Evolutionary conservation across 2,888 invertebrate genomes (phyloP), one percentile per base, ranked within the genome.

Genomic region (Onthophagus sagittarius): DNA sequence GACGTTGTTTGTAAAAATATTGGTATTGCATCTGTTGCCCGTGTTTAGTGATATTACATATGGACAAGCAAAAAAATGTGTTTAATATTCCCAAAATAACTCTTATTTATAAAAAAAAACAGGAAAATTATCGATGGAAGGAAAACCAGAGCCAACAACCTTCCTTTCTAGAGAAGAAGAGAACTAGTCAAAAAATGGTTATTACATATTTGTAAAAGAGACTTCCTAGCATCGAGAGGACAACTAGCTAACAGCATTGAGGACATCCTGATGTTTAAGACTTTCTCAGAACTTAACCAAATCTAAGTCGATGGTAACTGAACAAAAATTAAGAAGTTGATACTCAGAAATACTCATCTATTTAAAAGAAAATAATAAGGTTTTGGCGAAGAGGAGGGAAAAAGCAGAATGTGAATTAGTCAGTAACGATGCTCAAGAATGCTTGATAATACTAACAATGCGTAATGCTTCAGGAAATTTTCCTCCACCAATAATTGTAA

Each of bases 371-470:
- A 77, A 78, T 69, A 75, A 79, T 13, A 77, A 78, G 71, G 84
- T 84, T 14, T 70, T 85, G 14, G 79, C 76, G 1, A 78, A 75
- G 76, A 82, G 80, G 79, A 82, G 81, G 53, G 78, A 79, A 5
- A 81, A 81, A 76, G 75, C 78, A 53, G 75, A 81, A 14, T 80
- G 82, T 69, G 69, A 69, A 62, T 73, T 72, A 32, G 75, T 77
- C 53, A 79, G 77, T 6, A 79, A 79, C 72, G 81, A 83, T 71
- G 80, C 80, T 62, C 80, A 82, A 74, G 80, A 81, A 70, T 79
- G 78, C 73, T 15, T 82, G 15, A 81, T 82, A 6, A 77, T 77
- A 63, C 73, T 81, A 33, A 70, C 81, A 9, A 77, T 75, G 14
- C 78, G 75, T 62, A 80, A 77, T 77, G 82, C 81, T 62, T 70